Conservation (phyloP, 1,140 invertebrate genomes). For the Bradysia coprophila region DNA sequence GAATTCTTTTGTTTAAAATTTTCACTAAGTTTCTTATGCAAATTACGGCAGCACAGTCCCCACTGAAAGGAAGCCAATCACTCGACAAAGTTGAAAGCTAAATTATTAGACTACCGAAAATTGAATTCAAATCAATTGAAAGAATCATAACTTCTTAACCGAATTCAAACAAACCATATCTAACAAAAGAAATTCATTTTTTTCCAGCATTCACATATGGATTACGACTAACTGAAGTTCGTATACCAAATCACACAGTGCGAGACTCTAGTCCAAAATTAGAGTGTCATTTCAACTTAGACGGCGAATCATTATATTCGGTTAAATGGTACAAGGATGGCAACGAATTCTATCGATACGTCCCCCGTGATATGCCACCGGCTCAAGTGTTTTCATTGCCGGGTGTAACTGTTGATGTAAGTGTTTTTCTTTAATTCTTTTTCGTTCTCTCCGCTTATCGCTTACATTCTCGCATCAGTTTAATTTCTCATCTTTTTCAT, state of each 20-base stretch:
- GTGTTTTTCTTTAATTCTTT: slow-evolving; percentile 11
- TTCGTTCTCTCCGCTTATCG: slow-evolving; percentile 6
- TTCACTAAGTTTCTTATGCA: too few species aligned
- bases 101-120: neutral
- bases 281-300: slow-evolving; percentile 43
- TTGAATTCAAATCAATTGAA: neutral
- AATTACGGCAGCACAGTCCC: too few species aligned
- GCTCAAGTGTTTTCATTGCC: slow-evolving; percentile 36
- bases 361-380: slow-evolving; percentile 44
- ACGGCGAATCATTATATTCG: slow-evolving; percentile 47
- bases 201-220: slow-evolving; percentile 21
- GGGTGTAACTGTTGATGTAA: slow-evolving; percentile 44
- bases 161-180: neutral
- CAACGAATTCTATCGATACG: slow-evolving; percentile 61
- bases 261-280: slow-evolving; percentile 36
- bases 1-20: too few species aligned
- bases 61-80: too few species aligned
- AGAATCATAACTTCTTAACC: neutral
- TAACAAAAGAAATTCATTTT: slow-evolving; percentile 4
- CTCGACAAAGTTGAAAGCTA: neutral
- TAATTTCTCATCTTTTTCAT: neutral
- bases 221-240: slow-evolving; percentile 40
- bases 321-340: slow-evolving; percentile 67
- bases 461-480: neutral
- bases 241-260: slow-evolving; percentile 44